Evolutionary conservation across 2,888 invertebrate species (phyloP).

Genomic region (Gymnosoma rotundatum): DNA sequence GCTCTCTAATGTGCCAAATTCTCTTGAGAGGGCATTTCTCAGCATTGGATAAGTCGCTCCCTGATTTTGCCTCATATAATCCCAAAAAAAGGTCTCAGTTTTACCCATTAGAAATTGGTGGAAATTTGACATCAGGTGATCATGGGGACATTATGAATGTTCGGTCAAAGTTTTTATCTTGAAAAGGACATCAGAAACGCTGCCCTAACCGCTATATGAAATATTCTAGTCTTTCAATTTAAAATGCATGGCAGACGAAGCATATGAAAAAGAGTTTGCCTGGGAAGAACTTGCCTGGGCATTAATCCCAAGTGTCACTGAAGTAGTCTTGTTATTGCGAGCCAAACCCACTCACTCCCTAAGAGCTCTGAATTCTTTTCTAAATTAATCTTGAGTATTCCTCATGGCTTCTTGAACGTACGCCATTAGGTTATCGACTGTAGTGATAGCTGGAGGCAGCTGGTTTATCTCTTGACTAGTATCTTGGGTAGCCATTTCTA

Average conservation of each 20-base stretch:
- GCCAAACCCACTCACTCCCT: not conserved
- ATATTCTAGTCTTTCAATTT: slow-evolving; percentile 7
- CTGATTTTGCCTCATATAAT: not conserved
- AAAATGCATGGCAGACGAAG: not conserved
- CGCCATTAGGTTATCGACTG: not conserved
- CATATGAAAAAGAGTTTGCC: not conserved
- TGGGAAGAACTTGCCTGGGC: too few relatives aligned
- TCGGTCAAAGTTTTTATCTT: not conserved
- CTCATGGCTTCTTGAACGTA: not conserved
- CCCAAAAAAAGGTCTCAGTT: not conserved
- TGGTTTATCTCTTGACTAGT: too few relatives aligned
- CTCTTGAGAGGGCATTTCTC: too few relatives aligned
- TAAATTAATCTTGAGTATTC: not conserved
- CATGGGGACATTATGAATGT: not conserved
- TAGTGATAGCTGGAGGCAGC: too few relatives aligned
- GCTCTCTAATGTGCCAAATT: slow-evolving; percentile 23
- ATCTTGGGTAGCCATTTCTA: too few relatives aligned
- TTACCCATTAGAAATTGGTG: not conserved
- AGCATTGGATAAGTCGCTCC: not conserved
- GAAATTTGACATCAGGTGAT: slow-evolving; percentile 2
- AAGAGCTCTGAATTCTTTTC: not conserved
- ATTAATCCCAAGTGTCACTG: not conserved
- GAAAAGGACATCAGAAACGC: not conserved
- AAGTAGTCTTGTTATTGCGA: not conserved
- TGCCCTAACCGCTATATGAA: not conserved